Evolutionary conservation across 2,888 invertebrate species (phyloP), one percentile per base, ranked within the genome.

Genomic region (Drepana falcataria): DNA sequence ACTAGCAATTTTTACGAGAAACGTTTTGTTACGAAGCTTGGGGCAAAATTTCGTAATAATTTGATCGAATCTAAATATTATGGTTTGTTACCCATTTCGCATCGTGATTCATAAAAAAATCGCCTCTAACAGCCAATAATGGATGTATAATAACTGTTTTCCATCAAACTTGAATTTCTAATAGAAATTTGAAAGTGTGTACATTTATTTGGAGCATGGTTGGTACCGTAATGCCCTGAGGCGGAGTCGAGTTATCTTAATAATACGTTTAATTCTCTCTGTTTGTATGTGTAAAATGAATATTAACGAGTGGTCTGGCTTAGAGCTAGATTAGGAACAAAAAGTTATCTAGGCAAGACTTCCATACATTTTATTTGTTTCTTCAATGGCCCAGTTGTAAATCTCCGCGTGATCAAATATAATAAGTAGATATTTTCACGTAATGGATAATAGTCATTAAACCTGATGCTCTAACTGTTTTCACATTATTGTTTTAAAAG

Each of bases 91-190:
- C 44, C 9, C 9, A 44, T 44, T 44, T 44, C 9, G 9, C 44
- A 44, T 44, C 44, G 44, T 44, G 44, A 44, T 9, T 51, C 41
- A 51, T 40, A 51, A 51, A 51, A 44, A 37, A 44, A 44, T 9
- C 44, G 9, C 9, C 44, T 6, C 7, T 51, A 51, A 51, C 61
- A 61, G 58, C 58, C 65, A 69, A 73, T 76, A 73, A 69, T 72
- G 69, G 69, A 60, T 65, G 66, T 71, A 59, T 68, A 76, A 75
- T 79, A 83, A 83, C 80, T 81, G 81, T 85, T 87, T 86, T 84
- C 82, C 85, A 84, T 87, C 83, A 85, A 83, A 81, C 64, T 67
- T 59, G 67, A 75, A 76, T 81, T 81, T 85, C 83, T 84, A 84
- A 83, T 84, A 80, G 73, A 71, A 79, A 75, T 75, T 77, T 81